Conservation (phyloP, 1,140 invertebrate species). For the Teleogryllus occipitalis region DNA sequence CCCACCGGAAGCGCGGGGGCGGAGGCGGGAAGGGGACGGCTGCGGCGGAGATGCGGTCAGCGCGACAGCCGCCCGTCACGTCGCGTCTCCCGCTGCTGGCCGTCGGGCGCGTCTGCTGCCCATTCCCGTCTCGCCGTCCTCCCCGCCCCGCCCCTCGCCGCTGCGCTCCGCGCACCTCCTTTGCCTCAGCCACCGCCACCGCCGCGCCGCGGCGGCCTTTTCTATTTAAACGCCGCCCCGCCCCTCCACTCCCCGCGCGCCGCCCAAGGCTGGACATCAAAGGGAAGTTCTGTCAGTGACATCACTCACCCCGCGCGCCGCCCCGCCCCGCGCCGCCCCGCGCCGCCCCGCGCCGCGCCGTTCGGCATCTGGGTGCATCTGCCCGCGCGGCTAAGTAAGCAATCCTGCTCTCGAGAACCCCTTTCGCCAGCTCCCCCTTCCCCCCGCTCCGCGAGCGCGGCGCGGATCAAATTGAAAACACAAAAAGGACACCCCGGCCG, state of each 20-base stretch:
- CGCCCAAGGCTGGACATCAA: slow-evolving; percentile 18
- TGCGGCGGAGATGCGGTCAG: too few relatives aligned
- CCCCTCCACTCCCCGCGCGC: background rate
- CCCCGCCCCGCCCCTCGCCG: too few relatives aligned
- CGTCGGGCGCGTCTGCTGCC: too few relatives aligned
- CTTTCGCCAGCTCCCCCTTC: background rate
- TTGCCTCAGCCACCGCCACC: too few relatives aligned
- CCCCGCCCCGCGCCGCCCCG: background rate
- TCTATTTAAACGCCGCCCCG: slow-evolving; percentile 18
- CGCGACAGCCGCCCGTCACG: too few relatives aligned
- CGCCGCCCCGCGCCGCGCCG: background rate
- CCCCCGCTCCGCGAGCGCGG: background rate
- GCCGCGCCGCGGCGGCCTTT: background rate
- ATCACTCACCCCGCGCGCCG: slow-evolving; percentile 14
- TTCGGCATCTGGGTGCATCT: slow-evolving; percentile 9
- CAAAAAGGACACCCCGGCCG: too few relatives aligned
- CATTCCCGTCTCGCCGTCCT: too few relatives aligned
- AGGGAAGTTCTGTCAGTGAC: slow-evolving; percentile 20
- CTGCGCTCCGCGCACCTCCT: too few relatives aligned
- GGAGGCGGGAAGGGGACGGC: too few relatives aligned
- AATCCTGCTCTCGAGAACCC: slow-evolving; percentile 7
- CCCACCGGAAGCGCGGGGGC: too few relatives aligned
- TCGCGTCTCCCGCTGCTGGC: too few relatives aligned
- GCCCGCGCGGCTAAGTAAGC: slow-evolving; percentile 18
- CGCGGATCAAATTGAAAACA: too few relatives aligned